Base-by-base conservation (phyloP, 2,797 vertebrate genomes). In the Sebastes steindachneri region DNA sequence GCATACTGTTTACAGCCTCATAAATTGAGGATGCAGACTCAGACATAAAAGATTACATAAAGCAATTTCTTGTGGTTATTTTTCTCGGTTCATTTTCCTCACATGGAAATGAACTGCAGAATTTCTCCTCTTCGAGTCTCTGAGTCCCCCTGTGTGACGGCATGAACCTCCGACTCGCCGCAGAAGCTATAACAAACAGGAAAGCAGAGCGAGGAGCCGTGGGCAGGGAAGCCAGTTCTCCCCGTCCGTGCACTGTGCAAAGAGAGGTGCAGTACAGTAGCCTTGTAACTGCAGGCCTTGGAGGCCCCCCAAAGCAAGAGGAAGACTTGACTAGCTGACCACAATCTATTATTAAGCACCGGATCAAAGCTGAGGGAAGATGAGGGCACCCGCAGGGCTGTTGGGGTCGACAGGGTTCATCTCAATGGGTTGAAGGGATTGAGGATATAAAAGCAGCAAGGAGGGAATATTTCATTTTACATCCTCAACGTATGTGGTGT, bases 261-360 rank as follows among this genome's bases (percentile, higher is more conserved):
- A 81, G 63, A 67, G 35, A 76, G 45, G 21, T 35, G 23, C 65
- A 55, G 63, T 19, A 17, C 23, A 60, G 4, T 28, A 60, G 67
- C 70, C 59, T 69, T 83, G 68, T 65, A 82, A 73, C 74, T 54
- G 62, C 59, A 84, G 78, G 80, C 80, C 81, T 80, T 0, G 23
- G 68, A 74, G 75, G 72, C 48, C 25, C 77, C 85, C 45, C 37
- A 35, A 68, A 86, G 76, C 72, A 3, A 41, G 71, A 87, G 73
- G 80, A 88, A 86, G 81, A 84, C 84, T 76, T 63, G 77, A 86
- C 79, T 83, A 37, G 53, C 87, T 83, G 88, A 86, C 86, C 85
- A 75, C 79, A 21, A 92, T 94, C 82, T 88, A 91, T 95, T 93
- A 93, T 95, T 93, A 82, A 94, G 67, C 73, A 82, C 29, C n/a